phyloP scores from a whole-genome alignment of 2,113 vertebrate species.

The Eudyptes chrysolophus region DNA sequence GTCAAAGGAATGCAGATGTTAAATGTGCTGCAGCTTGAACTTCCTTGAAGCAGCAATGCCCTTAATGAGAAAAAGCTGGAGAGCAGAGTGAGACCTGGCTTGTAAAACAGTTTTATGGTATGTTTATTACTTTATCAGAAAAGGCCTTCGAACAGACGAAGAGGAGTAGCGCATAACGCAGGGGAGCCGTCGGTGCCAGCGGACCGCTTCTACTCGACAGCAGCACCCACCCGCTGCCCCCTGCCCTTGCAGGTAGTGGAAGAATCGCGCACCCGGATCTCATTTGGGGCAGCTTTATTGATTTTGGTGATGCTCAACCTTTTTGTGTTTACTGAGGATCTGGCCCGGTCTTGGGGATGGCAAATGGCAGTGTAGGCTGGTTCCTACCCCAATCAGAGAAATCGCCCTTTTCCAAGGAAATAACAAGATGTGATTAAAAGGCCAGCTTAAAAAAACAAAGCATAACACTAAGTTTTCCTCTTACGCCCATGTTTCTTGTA shows the following conservation, averaged over 20 bases:
- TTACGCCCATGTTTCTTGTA: not conserved
- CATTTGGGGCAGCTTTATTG: not conserved
- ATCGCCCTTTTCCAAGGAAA: not conserved
- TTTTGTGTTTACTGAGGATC: not conserved
- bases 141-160: not conserved
- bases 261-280: not conserved
- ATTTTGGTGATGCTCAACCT: not conserved
- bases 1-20: slow-evolving; percentile 26
- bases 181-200: not conserved
- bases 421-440: not conserved
- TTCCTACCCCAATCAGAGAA: not conserved
- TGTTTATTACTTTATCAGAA: slow-evolving; percentile 40
- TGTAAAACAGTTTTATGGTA: slow-evolving; percentile 61
- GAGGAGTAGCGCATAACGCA: not conserved
- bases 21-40: slow-evolving; percentile 12
- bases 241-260: not conserved
- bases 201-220: not conserved
- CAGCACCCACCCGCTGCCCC: not conserved
- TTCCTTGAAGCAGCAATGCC: slow-evolving; percentile 20
- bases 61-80: slow-evolving; percentile 61
- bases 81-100: slow-evolving; percentile 34
- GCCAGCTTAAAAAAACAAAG: not conserved
- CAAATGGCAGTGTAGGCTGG: not conserved
- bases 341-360: not conserved
- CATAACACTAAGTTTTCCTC: not conserved